Percentiles rank a stretch among this genome's conserved stretches.
These are phyloP conservation scores for Coluber constrictor DNA, from an alignment of 2,797 vertebrate species.

Conservation along the genomic window DNA sequence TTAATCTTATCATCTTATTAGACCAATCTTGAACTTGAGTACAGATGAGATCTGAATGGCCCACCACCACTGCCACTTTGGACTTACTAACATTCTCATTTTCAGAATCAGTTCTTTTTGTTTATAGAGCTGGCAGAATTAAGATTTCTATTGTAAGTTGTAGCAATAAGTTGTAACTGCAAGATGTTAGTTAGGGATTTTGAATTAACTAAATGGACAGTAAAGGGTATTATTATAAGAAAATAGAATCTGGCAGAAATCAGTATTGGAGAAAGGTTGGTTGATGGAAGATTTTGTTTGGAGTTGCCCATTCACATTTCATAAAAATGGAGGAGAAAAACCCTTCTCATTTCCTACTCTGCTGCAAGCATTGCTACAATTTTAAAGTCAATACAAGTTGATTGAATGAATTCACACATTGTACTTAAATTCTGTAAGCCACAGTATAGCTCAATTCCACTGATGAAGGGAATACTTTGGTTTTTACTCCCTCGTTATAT, in stretches of 20 bases:
- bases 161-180: background rate
- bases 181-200: background rate
- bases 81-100: background rate
- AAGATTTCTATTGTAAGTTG: background rate
- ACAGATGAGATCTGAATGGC: background rate
- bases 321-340: background rate
- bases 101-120: background rate
- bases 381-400: background rate
- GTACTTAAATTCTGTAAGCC: background rate
- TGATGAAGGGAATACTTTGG: background rate
- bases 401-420: background rate
- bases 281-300: background rate
- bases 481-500: background rate
- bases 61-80: background rate
- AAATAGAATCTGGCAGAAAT: background rate
- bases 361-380: background rate
- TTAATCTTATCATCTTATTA: background rate
- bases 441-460: background rate
- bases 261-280: background rate
- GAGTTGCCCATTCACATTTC: background rate
- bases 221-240: background rate
- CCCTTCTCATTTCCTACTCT: background rate
- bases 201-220: background rate
- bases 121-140: background rate
- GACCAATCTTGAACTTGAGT: slow-evolving; percentile 5